These are phyloP conservation scores for Cyanoramphus novaezelandiae DNA, from an alignment of 2,113 vertebrate species.

Conservation along the genomic window DNA sequence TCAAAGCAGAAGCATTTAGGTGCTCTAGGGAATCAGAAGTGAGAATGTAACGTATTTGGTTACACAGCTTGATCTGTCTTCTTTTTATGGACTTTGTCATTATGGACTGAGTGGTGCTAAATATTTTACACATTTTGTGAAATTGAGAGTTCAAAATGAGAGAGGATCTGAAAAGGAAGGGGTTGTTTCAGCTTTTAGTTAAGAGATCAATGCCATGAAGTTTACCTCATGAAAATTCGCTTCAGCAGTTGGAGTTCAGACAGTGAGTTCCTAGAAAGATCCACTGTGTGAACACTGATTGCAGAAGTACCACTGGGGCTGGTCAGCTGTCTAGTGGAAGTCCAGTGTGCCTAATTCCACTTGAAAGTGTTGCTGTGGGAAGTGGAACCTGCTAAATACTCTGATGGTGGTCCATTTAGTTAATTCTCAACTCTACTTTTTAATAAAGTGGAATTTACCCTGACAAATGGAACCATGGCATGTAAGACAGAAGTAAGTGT, in stretches of 20 bases:
- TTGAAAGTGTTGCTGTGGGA: not conserved
- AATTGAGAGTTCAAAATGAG: not conserved
- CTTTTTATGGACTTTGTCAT: not conserved
- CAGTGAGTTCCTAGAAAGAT: not conserved
- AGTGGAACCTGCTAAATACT: not conserved
- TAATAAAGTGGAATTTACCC: not conserved
- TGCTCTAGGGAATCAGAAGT: constrained; percentile 3
- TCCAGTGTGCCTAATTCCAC: not conserved
- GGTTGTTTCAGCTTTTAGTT: not conserved
- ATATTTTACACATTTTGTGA: not conserved
- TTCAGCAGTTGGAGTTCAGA: not conserved
- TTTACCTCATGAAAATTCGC: not conserved
- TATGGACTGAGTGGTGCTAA: not conserved
- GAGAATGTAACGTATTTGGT: not conserved
- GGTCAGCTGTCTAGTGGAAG: not conserved
- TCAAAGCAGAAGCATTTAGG: constrained; percentile 39
- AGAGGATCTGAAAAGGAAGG: not conserved
- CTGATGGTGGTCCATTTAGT: not conserved
- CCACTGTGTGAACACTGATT: accelerated
- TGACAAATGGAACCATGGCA: not conserved
- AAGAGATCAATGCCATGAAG: not conserved
- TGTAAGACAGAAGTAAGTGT: not conserved
- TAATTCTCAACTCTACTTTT: not conserved
- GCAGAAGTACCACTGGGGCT: not conserved
- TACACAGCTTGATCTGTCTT: not conserved